Evolutionary conservation across 2,113 vertebrate species (phyloP).

Genomic region (Colinus virginianus): DNA sequence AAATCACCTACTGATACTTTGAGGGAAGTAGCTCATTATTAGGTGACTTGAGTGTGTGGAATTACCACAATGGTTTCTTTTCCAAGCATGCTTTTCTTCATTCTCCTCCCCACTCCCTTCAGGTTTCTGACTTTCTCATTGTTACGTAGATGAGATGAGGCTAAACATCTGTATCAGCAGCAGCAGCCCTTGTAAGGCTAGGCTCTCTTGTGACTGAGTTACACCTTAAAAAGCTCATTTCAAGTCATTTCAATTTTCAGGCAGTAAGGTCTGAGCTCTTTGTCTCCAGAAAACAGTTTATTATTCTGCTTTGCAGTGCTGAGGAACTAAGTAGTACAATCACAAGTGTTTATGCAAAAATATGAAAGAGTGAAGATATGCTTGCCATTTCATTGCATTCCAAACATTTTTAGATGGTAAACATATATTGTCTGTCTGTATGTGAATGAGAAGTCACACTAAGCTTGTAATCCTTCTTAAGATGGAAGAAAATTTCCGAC

Average conservation of each 20-base stretch:
- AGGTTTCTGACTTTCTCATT: background rate
- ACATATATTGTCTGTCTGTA: background rate
- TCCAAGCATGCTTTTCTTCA: background rate
- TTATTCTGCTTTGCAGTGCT: background rate
- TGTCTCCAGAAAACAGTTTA: background rate
- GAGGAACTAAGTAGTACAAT: background rate
- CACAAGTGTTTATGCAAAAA: background rate
- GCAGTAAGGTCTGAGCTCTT: background rate
- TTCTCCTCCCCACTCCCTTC: background rate
- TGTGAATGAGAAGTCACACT: background rate
- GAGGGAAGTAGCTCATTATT: background rate
- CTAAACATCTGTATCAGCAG: background rate
- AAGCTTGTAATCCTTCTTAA: background rate
- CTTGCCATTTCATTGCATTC: background rate
- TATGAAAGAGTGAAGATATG: background rate
- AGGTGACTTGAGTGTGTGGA: background rate
- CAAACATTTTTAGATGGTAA: background rate
- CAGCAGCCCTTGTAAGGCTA: background rate
- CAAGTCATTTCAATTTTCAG: background rate
- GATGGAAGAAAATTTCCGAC: background rate
- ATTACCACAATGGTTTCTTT: background rate
- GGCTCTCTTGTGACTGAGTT: background rate
- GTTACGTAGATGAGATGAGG: background rate
- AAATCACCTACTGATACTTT: background rate
- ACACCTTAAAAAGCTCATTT: background rate